Evolutionary conservation across 2,888 invertebrate species (phyloP).

Genomic region (Eledone cirrhosa): DNA sequence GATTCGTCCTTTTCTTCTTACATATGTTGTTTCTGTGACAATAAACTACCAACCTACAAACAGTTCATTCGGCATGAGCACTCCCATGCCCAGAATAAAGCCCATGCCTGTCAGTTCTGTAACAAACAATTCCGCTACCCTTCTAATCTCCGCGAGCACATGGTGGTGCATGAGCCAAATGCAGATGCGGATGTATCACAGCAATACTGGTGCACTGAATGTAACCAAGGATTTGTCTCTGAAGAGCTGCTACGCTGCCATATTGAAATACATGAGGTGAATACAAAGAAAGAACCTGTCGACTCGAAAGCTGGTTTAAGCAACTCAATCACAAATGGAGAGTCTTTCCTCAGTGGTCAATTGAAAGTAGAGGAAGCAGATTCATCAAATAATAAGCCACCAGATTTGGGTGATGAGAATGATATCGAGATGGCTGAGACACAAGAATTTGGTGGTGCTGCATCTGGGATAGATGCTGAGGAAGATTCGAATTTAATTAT

Average conservation of each 20-base stretch:
- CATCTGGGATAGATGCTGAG: not conserved
- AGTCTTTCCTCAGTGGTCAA: not conserved
- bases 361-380: not conserved
- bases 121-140: conserved; percentile 47
- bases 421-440: conserved; percentile 3
- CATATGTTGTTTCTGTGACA: conserved; percentile 53
- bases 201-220: conserved; percentile 56
- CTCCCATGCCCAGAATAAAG: conserved; percentile 47
- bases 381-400: not conserved
- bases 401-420: not conserved
- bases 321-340: not conserved
- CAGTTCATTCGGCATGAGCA: conserved; percentile 54
- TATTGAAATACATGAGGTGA: conserved; percentile 45
- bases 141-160: conserved; percentile 47
- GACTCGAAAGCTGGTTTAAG: not conserved
- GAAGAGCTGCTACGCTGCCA: conserved; percentile 47
- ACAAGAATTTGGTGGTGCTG: not conserved
- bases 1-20: conserved; percentile 43
- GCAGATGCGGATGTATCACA: conserved; percentile 29
- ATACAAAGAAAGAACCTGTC: not conserved
- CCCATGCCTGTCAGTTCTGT: conserved; percentile 45
- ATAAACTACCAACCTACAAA: conserved; percentile 44
- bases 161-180: conserved; percentile 38
- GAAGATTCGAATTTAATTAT: not conserved
- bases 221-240: conserved; percentile 49